phyloP scores from a whole-genome alignment of 2,797 vertebrate species.

The Avahi laniger region DNA sequence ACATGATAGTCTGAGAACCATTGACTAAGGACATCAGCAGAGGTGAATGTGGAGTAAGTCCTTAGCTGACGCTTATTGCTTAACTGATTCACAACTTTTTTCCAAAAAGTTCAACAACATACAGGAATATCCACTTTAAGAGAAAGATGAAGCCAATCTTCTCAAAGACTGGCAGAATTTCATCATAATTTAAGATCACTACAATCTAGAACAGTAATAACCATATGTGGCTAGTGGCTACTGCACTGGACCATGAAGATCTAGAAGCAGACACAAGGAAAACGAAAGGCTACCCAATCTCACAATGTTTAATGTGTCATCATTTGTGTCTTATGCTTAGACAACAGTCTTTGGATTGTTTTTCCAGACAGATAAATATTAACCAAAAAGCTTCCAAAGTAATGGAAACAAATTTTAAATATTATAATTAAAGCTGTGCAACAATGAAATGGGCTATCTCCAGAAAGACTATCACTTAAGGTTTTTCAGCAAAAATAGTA shows the following conservation, averaged over 20 bases:
- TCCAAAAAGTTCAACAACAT: background rate
- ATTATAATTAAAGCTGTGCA: background rate
- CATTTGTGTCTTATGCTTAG: background rate
- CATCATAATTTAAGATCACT: background rate
- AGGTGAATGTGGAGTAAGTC: background rate
- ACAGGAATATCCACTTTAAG: background rate
- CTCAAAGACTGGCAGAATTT: background rate
- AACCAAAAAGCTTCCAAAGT: constrained; percentile 18
- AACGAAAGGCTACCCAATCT: background rate
- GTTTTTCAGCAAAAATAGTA: constrained; percentile 39
- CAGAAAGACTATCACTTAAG: background rate
- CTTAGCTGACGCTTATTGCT: background rate
- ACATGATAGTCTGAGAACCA: constrained; percentile 13
- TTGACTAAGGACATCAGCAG: background rate
- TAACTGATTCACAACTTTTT: background rate
- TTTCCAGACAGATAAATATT: constrained; percentile 7
- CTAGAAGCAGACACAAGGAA: background rate
- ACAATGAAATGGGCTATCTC: background rate
- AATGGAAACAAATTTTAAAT: constrained; percentile 41
- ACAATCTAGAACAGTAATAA: background rate
- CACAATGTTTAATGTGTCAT: constrained; percentile 13
- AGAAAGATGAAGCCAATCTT: background rate
- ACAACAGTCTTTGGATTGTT: background rate
- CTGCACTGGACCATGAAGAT: background rate
- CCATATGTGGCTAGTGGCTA: background rate